Evolutionary conservation across 1,140 invertebrate genomes (phyloP).

Genomic region (Plectus sambesii): DNA sequence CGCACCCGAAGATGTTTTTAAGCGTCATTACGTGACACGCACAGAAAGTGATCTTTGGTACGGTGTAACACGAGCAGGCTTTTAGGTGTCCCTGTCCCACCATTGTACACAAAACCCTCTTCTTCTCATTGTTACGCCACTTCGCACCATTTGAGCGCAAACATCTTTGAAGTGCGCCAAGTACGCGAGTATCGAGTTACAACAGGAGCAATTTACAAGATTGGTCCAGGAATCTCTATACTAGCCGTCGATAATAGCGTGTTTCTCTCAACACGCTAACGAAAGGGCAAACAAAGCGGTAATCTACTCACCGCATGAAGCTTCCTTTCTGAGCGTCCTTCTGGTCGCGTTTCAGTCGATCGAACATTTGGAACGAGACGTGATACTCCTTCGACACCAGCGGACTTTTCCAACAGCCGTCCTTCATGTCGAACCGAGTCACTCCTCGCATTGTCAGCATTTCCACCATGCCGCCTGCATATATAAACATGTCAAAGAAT

Average conservation of each 20-base stretch:
- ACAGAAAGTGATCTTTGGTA: too few species aligned
- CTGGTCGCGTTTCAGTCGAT: background rate
- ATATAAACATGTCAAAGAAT: too few species aligned
- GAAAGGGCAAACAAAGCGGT: background rate
- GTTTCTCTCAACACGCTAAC: conserved; percentile 1
- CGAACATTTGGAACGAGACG: conserved; percentile 4
- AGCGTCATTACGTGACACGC: too few species aligned
- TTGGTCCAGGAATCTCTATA: background rate
- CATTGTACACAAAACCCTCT: too few species aligned
- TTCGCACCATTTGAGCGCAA: too few species aligned
- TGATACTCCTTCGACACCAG: background rate
- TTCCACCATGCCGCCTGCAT: conserved; percentile 3
- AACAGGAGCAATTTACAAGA: too few species aligned
- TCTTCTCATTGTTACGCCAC: too few species aligned
- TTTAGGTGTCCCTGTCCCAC: too few species aligned
- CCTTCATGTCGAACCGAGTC: background rate
- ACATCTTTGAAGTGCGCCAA: too few species aligned
- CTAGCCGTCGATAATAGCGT: conserved; percentile 1
- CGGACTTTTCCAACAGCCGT: background rate
- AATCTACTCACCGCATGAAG: conserved; percentile 1
- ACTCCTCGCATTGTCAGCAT: conserved; percentile 1
- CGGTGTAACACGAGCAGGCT: too few species aligned
- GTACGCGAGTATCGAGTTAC: too few species aligned
- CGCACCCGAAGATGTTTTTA: too few species aligned
- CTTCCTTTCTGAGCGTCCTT: background rate